phyloP scores from a whole-genome alignment of 2,797 vertebrate species.

The Rhodeus uyekii region DNA sequence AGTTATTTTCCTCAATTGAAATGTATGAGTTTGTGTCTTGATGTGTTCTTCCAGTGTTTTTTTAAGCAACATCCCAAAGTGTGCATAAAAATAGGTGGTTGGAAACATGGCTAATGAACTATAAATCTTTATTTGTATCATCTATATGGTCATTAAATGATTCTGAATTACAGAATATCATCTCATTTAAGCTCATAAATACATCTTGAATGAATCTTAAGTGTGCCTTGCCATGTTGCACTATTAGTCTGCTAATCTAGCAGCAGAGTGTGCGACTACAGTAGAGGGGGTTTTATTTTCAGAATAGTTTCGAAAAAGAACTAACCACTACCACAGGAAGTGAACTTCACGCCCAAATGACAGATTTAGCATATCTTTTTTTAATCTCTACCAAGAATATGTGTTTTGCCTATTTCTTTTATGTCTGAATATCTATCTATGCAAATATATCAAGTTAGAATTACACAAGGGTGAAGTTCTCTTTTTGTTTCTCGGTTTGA shows the following conservation, averaged over 20 bases:
- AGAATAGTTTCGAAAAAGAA: not conserved
- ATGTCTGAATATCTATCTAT: conserved; percentile 32
- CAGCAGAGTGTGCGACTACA: not conserved
- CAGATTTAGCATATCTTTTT: conserved; percentile 21
- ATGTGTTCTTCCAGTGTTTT: too few relatives aligned
- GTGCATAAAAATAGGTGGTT: not conserved
- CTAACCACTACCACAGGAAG: conserved; percentile 39
- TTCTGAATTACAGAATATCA: not conserved
- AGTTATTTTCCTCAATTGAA: too few relatives aligned
- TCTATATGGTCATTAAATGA: too few relatives aligned
- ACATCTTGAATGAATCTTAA: not conserved
- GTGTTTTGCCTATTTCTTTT: conserved; percentile 27
- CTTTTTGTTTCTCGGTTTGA: conserved; percentile 39
- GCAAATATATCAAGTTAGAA: conserved; percentile 22
- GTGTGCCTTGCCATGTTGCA: not conserved
- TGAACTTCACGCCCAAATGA: not conserved
- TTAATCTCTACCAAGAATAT: conserved; percentile 34
- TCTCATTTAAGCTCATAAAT: not conserved
- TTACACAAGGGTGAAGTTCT: conserved; percentile 22
- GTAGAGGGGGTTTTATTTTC: not conserved
- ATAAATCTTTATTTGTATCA: not conserved
- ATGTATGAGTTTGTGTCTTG: too few relatives aligned
- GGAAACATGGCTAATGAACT: not conserved
- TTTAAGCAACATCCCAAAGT: too few relatives aligned
- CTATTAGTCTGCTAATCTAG: not conserved